These are phyloP conservation scores for Colletes gigas DNA, from an alignment of 1,140 invertebrate species.

Conservation along the genomic window DNA sequence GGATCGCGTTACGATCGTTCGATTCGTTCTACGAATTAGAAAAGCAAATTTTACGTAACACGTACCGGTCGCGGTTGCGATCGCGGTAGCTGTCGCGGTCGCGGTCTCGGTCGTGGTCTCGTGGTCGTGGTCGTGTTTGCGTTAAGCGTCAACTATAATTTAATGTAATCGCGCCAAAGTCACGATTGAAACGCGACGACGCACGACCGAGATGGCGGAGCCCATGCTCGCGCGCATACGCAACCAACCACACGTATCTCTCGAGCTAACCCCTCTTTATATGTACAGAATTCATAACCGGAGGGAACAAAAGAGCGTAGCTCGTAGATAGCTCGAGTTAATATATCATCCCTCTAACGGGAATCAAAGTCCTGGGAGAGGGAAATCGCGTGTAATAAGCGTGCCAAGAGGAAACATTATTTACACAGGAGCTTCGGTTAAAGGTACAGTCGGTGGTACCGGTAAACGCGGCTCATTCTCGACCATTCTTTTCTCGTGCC, in stretches of 20 bases:
- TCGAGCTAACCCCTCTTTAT: conserved; percentile 26
- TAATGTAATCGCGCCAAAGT: conserved; percentile 4
- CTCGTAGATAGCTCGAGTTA: conserved; percentile 6
- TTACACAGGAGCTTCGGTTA: not conserved
- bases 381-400: conserved; percentile 4
- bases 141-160: conserved; percentile 16
- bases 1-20: not conserved
- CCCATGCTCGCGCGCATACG: too few species aligned
- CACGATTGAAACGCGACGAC: conserved; percentile 8
- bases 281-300: conserved; percentile 40
- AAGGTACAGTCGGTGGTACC: not conserved
- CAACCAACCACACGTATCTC: not conserved
- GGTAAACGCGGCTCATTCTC: not conserved
- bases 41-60: not conserved
- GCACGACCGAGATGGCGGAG: too few species aligned
- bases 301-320: conserved; percentile 30
- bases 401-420: conserved; percentile 22
- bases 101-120: too few species aligned
- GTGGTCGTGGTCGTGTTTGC: not conserved
- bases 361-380: conserved; percentile 1
- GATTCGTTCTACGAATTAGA: conserved; percentile 3
- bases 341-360: conserved; percentile 35
- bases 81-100: too few species aligned
- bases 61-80: too few species aligned
- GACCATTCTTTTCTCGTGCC: too few species aligned